Conservation (phyloP, 2,888 invertebrate species). For the Tethea ocularis region DNA sequence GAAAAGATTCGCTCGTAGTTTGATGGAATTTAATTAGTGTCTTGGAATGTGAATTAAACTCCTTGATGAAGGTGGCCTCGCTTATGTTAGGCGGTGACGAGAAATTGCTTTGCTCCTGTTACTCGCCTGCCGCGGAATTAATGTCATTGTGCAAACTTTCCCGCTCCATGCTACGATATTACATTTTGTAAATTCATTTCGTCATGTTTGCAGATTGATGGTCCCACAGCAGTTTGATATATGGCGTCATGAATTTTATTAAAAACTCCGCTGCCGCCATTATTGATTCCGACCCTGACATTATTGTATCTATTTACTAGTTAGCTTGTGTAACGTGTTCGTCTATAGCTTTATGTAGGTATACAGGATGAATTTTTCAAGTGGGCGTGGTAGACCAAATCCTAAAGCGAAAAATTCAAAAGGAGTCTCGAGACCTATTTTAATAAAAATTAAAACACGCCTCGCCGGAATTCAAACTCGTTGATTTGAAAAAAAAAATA, state of each 20-base stretch:
- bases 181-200: slow-evolving; percentile 41
- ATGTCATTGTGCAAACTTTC: slow-evolving; percentile 37
- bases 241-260: slow-evolving; percentile 29
- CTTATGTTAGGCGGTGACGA: slow-evolving; percentile 47
- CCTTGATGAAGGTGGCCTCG: slow-evolving; percentile 48
- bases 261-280: slow-evolving; percentile 22
- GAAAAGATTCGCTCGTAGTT: slow-evolving; percentile 54
- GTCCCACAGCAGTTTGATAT: slow-evolving; percentile 24
- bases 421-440: too few relatives aligned
- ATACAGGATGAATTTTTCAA: too few relatives aligned
- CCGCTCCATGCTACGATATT: slow-evolving; percentile 27
- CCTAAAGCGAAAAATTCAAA: too few relatives aligned
- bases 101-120: slow-evolving; percentile 41
- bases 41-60: slow-evolving; percentile 65
- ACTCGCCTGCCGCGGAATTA: slow-evolving; percentile 28
- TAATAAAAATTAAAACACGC: too few relatives aligned
- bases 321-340: background rate
- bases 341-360: background rate
- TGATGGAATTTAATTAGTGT: slow-evolving; percentile 72
- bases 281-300: slow-evolving; percentile 5
- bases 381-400: too few relatives aligned
- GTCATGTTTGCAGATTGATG: slow-evolving; percentile 35
- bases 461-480: too few relatives aligned
- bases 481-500: too few relatives aligned
- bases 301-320: background rate